Percentiles rank a stretch among this genome's conserved stretches.
Conservation (phyloP, 2,113 vertebrate genomes). For the Rhodinocichla rosea region DNA sequence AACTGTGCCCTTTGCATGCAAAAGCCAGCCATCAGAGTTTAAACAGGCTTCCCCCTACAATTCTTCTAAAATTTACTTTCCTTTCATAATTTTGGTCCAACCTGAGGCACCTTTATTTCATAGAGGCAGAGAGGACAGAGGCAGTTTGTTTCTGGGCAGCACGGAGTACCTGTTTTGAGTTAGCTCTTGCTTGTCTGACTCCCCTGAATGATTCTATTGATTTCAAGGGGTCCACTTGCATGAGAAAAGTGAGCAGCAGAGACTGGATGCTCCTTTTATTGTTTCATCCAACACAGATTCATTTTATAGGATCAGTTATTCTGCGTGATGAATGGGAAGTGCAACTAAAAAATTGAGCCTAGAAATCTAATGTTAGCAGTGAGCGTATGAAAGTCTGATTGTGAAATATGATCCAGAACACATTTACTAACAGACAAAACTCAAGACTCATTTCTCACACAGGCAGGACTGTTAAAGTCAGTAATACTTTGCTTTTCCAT, state of each 20-base stretch:
- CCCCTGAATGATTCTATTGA: constrained; percentile 66
- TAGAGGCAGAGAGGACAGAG: constrained; percentile 6
- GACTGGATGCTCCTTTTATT: constrained; percentile 57
- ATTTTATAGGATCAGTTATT: constrained; percentile 61
- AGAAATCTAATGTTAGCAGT: constrained; percentile 34
- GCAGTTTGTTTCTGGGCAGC: constrained; percentile 56
- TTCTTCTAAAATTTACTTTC: background rate
- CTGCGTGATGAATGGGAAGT: constrained; percentile 59
- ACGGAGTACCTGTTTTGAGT: constrained; percentile 45
- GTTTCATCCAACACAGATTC: constrained; percentile 51
- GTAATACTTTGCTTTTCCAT: constrained; percentile 49
- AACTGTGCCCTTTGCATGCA: background rate
- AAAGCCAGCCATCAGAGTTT: background rate
- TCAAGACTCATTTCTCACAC: constrained; percentile 52
- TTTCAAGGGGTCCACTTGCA: constrained; percentile 49
- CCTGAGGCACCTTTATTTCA: constrained; percentile 19
- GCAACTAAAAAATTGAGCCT: constrained; percentile 56
- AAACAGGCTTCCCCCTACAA: background rate
- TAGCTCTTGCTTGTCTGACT: constrained; percentile 48
- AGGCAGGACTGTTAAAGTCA: constrained; percentile 50
- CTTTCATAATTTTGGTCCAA: background rate
- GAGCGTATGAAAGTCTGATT: constrained; percentile 19
- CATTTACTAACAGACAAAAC: constrained; percentile 59
- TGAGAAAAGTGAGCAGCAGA: constrained; percentile 52
- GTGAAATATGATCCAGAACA: constrained; percentile 63